A percentile compares a stretch with the other conserved stretches of the same genome.
Evolutionary conservation across 2,797 vertebrate species (phyloP).

Genomic region (Sarcoramphus papa): DNA sequence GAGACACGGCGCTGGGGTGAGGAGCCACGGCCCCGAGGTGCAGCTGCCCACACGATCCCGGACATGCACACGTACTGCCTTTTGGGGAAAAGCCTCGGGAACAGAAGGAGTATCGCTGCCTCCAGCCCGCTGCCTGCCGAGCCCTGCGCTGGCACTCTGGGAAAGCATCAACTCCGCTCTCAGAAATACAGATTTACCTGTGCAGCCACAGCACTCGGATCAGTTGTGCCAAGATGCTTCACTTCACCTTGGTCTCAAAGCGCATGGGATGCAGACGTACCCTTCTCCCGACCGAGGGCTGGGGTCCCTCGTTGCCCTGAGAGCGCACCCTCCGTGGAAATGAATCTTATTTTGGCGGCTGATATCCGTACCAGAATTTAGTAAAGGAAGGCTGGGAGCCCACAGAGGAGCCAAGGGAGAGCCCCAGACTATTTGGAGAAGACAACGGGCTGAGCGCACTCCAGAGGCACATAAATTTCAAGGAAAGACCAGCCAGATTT

Average conservation of each 20-base stretch:
- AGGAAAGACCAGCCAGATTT: not conserved
- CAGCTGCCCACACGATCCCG: not conserved
- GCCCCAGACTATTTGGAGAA: not conserved
- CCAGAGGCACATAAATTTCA: not conserved
- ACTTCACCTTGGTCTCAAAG: not conserved
- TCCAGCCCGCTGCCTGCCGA: not conserved
- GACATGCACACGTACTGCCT: fast-evolving
- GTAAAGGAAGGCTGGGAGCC: not conserved
- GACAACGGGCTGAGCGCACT: not conserved
- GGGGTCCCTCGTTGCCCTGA: not conserved
- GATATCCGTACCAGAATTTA: not conserved
- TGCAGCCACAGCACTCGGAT: not conserved
- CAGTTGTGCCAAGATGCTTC: not conserved
- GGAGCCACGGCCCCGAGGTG: not conserved
- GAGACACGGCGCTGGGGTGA: fast-evolving
- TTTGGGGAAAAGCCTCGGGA: not conserved
- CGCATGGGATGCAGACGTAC: fast-evolving
- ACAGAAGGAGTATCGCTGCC: not conserved
- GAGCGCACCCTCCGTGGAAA: not conserved
- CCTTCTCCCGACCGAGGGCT: fast-evolving
- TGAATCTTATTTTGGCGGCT: not conserved
- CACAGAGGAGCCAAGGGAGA: not conserved
- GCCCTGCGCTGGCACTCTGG: not conserved
- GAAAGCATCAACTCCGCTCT: fast-evolving
- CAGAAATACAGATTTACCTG: not conserved